Evolutionary conservation across 2,797 vertebrate species (phyloP).

Genomic region (Schizopygopsis pylzovi): DNA sequence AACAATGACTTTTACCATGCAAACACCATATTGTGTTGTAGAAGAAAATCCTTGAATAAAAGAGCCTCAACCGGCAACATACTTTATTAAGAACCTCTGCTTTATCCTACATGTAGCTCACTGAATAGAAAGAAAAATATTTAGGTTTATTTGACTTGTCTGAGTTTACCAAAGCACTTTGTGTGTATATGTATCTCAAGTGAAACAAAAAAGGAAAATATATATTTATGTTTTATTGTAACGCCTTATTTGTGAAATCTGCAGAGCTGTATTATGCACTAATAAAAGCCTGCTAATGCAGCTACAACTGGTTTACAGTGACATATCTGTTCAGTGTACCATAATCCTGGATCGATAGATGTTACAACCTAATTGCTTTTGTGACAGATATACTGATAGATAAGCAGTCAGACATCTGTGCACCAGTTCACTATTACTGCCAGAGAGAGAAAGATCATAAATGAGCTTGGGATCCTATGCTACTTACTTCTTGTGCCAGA

Average conservation of each 20-base stretch:
- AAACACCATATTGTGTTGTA: conserved; percentile 15
- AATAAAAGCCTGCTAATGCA: conserved; percentile 57
- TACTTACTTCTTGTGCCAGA: background rate
- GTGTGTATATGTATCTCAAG: conserved; percentile 59
- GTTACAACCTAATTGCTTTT: background rate
- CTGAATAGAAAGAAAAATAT: background rate
- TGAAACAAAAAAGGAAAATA: conserved; percentile 44
- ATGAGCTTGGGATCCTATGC: background rate
- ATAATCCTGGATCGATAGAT: conserved; percentile 14
- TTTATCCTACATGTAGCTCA: conserved; percentile 33
- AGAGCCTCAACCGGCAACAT: conserved; percentile 45
- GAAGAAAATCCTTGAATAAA: conserved; percentile 30
- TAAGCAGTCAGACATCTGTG: background rate
- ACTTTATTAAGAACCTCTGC: conserved; percentile 29
- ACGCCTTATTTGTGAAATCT: conserved; percentile 61
- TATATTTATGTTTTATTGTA: conserved; percentile 55
- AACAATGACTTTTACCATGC: conserved; percentile 68
- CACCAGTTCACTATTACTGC: background rate
- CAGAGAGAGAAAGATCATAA: background rate
- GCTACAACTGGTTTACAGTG: conserved; percentile 11
- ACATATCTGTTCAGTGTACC: conserved; percentile 1
- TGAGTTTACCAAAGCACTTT: conserved; percentile 67
- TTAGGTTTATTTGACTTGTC: conserved; percentile 47
- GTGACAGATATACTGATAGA: background rate
- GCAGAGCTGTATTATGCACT: conserved; percentile 63